Evolutionary conservation across 2,113 vertebrate genomes (phyloP), one percentile per base, ranked within the genome.

Genomic region (Microcebus murinus): DNA sequence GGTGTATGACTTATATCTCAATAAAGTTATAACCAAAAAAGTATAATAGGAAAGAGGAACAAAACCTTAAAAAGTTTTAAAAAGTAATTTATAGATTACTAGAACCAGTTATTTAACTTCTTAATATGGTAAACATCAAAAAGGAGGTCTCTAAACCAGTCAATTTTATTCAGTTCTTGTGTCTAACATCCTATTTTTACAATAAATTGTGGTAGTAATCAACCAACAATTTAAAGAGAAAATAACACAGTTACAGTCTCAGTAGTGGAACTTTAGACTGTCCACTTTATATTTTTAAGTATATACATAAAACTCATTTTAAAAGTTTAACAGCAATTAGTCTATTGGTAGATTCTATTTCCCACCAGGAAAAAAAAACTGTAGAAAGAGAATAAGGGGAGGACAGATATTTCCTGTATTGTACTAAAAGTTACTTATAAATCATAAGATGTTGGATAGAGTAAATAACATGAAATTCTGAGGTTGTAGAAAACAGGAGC

Each of bases 11-110:
- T 73, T 92, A 13, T 18, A 77, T 39, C 48, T 89, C 85, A 89
- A 80, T 71, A 63, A n/a, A 71, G 6, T 23, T 76, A 4, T 89
- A 65, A 80, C 12, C 27, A 59, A 71, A 92, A 90, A 76, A 48
- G 23, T 70, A 1, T 57, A 39, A 65, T 6, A 67, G 27, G 31
- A 86, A 74, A 90, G 29, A 57, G 18, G 5, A 81, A 74, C 21
- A 65, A 67, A 57, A 86, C 5, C 57, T 79, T 79, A 23, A 3
- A 48, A 95, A 3, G 4, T 71, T 79, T 77, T 76, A n/a, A 76
- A 73, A 92, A 88, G 50, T 87, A 68, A 92, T 39, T 87, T 74
- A 96, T 13, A 77, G 39, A 82, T 82, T 77, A 77, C 39, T 89
- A 79, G 13, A 90, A 84, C 36, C n/a, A 55, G 8, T 84, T 89